Evolutionary conservation across 2,888 invertebrate genomes (phyloP), one percentile per base, ranked within the genome.

Genomic region (Agriopis aurantiaria): DNA sequence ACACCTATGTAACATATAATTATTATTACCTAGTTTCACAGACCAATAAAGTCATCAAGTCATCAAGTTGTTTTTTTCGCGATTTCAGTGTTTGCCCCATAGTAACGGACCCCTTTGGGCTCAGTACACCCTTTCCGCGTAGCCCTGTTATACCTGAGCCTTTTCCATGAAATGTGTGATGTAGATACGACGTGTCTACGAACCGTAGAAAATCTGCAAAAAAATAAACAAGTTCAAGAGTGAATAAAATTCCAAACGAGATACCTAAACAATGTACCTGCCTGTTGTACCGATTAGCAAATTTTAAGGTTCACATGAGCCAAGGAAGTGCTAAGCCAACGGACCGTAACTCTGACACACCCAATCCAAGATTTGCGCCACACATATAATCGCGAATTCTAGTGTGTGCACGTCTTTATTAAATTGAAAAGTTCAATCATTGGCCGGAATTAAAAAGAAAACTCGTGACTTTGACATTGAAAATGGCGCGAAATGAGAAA

Each of bases 301-400:
- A 86, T 85, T 85, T 80, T 81, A 85, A 89, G 85, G 88, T 89
- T 89, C 89, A 88, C 91, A 88, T 86, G 83, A 81, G 79, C 80
- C 71, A 87, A 90, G 91, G 91, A 92, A 91, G 87, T 82, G 79
- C 80, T 79, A 83, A 74, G 71, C 46, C 88, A 86, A 59, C 91
- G 82, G 80, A 91, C 86, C 93, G 78, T 86, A 82, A 81, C 79
- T 79, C 76, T 82, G 88, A 78, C 92, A 90, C 92, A 90, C 92
- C 92, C 87, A 88, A 77, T 75, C 23, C 65, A 86, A 83, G 83
- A 83, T 87, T 90, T 88, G 81, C 88, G 87, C 87, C 91, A 93
- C 83, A 93, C 55, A 86, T 71, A 68, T 85, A 89, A 91, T 90
- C 82, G 91, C 91, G 85, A 91, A 89, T 80, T 80, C 80, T 86